These are phyloP conservation scores for Gallinago paraguaiae DNA, from an alignment of 2,113 vertebrate species.

Conservation along the genomic window DNA sequence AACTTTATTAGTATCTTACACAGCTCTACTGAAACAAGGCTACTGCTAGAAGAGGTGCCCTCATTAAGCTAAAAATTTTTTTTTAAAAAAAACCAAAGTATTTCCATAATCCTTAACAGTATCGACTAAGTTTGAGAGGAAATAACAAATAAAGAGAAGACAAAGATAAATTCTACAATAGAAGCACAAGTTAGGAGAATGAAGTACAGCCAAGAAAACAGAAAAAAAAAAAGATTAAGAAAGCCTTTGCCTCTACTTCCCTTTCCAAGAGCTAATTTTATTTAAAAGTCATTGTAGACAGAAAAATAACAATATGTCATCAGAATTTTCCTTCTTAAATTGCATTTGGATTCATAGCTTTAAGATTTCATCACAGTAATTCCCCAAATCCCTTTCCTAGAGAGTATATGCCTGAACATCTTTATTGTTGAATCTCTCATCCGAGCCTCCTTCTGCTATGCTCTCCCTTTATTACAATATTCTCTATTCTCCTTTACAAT, in stretches of 20 bases:
- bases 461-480: neutral
- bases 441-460: neutral
- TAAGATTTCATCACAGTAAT: slow-evolving; percentile 14
- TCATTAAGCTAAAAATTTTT: neutral
- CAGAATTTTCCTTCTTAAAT: neutral
- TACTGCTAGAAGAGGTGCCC: neutral
- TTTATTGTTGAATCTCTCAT: neutral
- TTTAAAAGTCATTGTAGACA: neutral
- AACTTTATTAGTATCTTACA: neutral
- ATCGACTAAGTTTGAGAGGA: neutral
- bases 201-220: neutral
- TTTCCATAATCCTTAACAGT: neutral
- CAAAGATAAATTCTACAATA: neutral
- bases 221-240: neutral
- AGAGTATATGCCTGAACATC: neutral
- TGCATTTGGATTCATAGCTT: neutral
- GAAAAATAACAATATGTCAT: neutral
- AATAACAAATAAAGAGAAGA: neutral
- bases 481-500: neutral
- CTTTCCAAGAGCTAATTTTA: neutral
- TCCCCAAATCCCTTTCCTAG: slow-evolving; percentile 16
- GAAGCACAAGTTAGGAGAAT: neutral
- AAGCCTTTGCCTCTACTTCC: neutral
- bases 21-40: neutral
- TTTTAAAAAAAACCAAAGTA: neutral